These are phyloP conservation scores for Sarcophaga rosellei DNA, from an alignment of 2,888 invertebrate species.

Conservation along the genomic window DNA sequence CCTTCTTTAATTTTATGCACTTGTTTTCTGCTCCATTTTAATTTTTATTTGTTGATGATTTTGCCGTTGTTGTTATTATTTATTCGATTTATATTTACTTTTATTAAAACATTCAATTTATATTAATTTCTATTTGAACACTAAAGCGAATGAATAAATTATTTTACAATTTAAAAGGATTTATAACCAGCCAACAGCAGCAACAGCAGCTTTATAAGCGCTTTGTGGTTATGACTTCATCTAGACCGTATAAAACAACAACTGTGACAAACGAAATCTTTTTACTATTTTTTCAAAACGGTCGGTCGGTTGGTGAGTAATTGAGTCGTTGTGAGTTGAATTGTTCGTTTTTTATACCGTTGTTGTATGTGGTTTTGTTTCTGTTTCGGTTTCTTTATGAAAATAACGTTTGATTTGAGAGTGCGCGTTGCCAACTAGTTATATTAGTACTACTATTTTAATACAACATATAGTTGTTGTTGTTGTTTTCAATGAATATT, in stretches of 20 bases:
- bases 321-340: slow-evolving; percentile 26
- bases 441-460: too few species aligned
- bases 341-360: slow-evolving; percentile 34
- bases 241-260: slow-evolving; percentile 65
- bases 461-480: too few species aligned
- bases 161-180: too few species aligned
- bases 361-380: slow-evolving; percentile 35
- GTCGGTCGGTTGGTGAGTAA: slow-evolving; percentile 39
- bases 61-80: background rate
- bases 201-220: slow-evolving; percentile 8
- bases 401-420: slow-evolving; percentile 45
- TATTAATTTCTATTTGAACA: slow-evolving; percentile 11
- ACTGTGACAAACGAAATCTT: slow-evolving; percentile 52
- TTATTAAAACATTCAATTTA: background rate
- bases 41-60: background rate
- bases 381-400: slow-evolving; percentile 20
- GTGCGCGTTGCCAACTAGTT: slow-evolving; percentile 63
- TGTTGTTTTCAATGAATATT: too few species aligned
- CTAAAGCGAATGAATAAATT: background rate
- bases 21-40: slow-evolving; percentile 17
- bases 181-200: background rate
- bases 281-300: slow-evolving; percentile 51
- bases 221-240: slow-evolving; percentile 49
- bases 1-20: background rate
- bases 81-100: slow-evolving; percentile 15